Conservation (phyloP, 2,888 invertebrate genomes). For the Linyphia triangularis region DNA sequence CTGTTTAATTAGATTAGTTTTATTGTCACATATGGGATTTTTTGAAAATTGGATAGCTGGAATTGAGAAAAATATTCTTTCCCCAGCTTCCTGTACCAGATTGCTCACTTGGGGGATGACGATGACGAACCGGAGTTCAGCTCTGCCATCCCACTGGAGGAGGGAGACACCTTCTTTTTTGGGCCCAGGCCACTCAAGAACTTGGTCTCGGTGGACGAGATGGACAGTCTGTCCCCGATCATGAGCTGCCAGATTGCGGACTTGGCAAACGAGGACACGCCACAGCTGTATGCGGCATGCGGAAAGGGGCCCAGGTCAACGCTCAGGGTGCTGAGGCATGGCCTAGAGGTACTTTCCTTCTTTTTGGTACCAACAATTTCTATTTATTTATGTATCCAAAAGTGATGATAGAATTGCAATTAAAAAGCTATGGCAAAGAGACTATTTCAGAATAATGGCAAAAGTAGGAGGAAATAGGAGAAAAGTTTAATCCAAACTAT, state of each 20-base stretch:
- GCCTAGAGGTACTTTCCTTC: slow-evolving; percentile 85
- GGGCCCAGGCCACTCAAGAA: slow-evolving; percentile 95
- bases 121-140: slow-evolving; percentile 99
- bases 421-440: too few species aligned
- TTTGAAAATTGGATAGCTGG: too few species aligned
- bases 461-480: too few species aligned
- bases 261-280: slow-evolving; percentile 98
- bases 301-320: slow-evolving; percentile 97
- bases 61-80: too few species aligned
- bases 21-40: too few species aligned
- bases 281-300: slow-evolving; percentile 97
- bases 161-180: slow-evolving; percentile 99
- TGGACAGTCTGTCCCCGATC: slow-evolving; percentile 96
- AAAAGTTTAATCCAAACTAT: too few species aligned
- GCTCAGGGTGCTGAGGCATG: slow-evolving; percentile 94
- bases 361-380: background rate
- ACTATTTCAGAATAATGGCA: too few species aligned
- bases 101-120: slow-evolving; percentile 99
- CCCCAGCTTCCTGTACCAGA: slow-evolving; percentile 95
- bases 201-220: slow-evolving; percentile 96
- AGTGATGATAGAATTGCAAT: too few species aligned
- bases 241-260: slow-evolving; percentile 91
- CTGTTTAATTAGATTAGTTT: too few species aligned
- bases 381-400: background rate
- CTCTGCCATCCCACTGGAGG: slow-evolving; percentile 98